phyloP scores from a whole-genome alignment of 2,113 vertebrate genomes.

The Xiphias gladius region DNA sequence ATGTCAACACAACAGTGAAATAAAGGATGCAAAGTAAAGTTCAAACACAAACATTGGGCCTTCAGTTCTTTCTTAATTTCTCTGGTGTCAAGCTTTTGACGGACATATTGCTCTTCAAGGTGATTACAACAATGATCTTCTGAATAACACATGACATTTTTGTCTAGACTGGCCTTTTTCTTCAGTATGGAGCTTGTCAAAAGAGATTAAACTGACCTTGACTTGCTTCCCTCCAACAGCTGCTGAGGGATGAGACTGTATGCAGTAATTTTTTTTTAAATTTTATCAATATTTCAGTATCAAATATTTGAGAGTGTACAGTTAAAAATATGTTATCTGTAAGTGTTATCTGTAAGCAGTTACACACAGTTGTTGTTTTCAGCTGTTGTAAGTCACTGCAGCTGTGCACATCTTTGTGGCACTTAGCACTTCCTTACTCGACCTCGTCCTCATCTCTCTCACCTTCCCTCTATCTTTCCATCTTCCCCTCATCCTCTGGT shows the following conservation, averaged over 20 bases:
- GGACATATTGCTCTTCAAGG: conserved; percentile 24
- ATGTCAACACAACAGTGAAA: conserved; percentile 50
- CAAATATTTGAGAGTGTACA: neutral
- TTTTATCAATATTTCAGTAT: neutral
- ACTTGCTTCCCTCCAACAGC: conserved; percentile 15
- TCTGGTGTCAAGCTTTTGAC: conserved; percentile 33
- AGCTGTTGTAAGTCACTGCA: neutral
- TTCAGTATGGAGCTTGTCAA: conserved; percentile 27
- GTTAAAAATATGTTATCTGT: conserved; percentile 9
- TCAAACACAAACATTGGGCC: conserved; percentile 55
- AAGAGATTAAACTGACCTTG: conserved; percentile 8
- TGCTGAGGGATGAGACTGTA: conserved; percentile 25
- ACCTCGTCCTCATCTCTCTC: conserved; percentile 4
- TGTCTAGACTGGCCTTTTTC: conserved; percentile 48
- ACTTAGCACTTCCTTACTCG: conserved; percentile 12
- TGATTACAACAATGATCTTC: conserved; percentile 28
- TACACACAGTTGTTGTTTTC: neutral
- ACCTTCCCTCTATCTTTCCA: conserved; percentile 13
- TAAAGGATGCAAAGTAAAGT: conserved; percentile 52
- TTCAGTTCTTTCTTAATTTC: conserved; percentile 48
- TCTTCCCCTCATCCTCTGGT: neutral
- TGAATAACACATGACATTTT: conserved; percentile 45
- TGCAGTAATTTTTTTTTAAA: neutral
- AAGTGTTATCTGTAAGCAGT: neutral
- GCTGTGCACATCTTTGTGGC: neutral